Conservation (phyloP, 2,113 vertebrate genomes). For the Cryptotis parvus region DNA sequence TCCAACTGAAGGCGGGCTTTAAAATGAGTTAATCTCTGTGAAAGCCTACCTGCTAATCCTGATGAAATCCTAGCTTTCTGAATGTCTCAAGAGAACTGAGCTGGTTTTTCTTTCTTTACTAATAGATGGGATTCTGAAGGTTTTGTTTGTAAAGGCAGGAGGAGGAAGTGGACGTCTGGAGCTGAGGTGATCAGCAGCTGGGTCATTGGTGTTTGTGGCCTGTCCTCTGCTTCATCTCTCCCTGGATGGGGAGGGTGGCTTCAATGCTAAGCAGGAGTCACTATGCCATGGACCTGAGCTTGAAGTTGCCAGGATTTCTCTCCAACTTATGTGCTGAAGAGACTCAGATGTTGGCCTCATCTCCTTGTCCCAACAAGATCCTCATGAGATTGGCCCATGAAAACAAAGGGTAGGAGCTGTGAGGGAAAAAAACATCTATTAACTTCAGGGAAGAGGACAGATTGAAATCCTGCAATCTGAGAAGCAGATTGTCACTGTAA, state of each 20-base stretch:
- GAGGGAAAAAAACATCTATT: slow-evolving; percentile 90
- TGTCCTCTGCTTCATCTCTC: slow-evolving; percentile 3
- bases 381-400: slow-evolving; percentile 92
- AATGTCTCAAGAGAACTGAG: too few relatives aligned
- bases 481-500: slow-evolving; percentile 87
- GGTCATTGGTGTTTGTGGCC: too few relatives aligned
- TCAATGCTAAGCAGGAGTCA: slow-evolving; percentile 24
- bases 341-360: slow-evolving; percentile 96
- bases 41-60: too few relatives aligned
- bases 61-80: too few relatives aligned
- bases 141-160: too few relatives aligned
- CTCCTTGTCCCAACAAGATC: slow-evolving; percentile 90
- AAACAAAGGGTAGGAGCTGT: slow-evolving; percentile 90
- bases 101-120: too few relatives aligned
- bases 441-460: slow-evolving; percentile 92
- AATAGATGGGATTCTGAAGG: too few relatives aligned
- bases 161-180: too few relatives aligned
- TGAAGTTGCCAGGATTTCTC: slow-evolving; percentile 89
- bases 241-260: slow-evolving; percentile 67
- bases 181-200: too few relatives aligned
- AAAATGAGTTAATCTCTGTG: too few relatives aligned
- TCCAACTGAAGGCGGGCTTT: too few relatives aligned
- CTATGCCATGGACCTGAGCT: not conserved
- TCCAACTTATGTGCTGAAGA: slow-evolving; percentile 90
- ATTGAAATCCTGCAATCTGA: slow-evolving; percentile 84